A percentile compares a stretch with the other conserved stretches of the same genome.
Conservation (phyloP, 2,113 vertebrate species). For the Chaetodon auriga region DNA sequence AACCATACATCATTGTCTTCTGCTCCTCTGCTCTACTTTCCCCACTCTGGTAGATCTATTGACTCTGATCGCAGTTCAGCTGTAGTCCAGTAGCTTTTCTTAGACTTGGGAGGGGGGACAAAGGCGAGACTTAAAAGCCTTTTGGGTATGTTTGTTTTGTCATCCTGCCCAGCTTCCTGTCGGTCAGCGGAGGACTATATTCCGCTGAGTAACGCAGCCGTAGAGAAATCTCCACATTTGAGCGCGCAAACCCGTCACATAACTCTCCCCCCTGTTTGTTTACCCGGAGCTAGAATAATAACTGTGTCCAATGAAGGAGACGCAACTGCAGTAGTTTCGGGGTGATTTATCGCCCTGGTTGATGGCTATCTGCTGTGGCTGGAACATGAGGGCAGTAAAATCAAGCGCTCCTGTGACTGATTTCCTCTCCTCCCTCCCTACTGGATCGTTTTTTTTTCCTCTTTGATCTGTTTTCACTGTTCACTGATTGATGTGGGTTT, state of each 20-base stretch:
- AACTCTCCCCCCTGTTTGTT: constrained; percentile 77
- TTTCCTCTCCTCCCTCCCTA: constrained; percentile 64
- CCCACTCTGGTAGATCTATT: constrained; percentile 43
- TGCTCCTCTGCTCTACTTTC: constrained; percentile 12
- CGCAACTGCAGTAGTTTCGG: constrained; percentile 59
- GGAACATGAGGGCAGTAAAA: constrained; percentile 69
- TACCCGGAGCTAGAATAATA: constrained; percentile 74
- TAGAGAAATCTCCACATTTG: constrained; percentile 60
- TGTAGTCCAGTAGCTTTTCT: constrained; percentile 75
- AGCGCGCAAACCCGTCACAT: constrained; percentile 60
- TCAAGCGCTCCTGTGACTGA: constrained; percentile 72
- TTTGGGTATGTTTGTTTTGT: constrained; percentile 81
- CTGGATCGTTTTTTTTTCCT: constrained; percentile 22
- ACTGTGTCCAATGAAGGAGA: constrained; percentile 62
- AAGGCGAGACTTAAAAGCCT: constrained; percentile 69
- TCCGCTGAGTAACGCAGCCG: constrained; percentile 69
- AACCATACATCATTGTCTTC: constrained; percentile 20
- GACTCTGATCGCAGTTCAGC: constrained; percentile 68
- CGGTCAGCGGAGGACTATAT: constrained; percentile 57
- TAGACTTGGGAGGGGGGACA: constrained; percentile 42
- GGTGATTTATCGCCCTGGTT: constrained; percentile 66
- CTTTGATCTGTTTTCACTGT: constrained; percentile 67
- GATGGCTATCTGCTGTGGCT: constrained; percentile 71
- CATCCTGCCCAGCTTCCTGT: constrained; percentile 64
- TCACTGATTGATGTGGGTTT: constrained; percentile 37